Evolutionary conservation across 2,888 invertebrate genomes (phyloP), one percentile per base, ranked within the genome.

Genomic region (Platycheirus rosarum): DNA sequence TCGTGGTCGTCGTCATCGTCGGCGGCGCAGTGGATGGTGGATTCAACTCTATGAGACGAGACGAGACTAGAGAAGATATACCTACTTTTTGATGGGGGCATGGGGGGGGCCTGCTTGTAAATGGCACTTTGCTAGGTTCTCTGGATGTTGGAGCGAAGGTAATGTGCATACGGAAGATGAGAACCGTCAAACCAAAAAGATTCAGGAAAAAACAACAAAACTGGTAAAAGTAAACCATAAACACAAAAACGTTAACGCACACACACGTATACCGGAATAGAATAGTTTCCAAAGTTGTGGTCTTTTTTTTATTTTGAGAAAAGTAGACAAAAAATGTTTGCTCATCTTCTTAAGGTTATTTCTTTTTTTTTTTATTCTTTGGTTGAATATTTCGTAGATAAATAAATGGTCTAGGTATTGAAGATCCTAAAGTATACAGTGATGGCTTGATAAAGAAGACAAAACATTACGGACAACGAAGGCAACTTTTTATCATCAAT

Each of bases 31-130:
- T 42, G 60, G 26, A 51, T 51, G 70, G 60, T 29, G 66, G 66
- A 82, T 48, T 71, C 71, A 77, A 66, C 77, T 76, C 62, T 66
- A 71, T 71, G 80, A 66, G 71, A 82, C 77, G 80, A 66, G 71
- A 82, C 79, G 69, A 57, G 40, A 62, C 79, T 74, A 57, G 46
- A 55, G 37, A 65, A 69, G 63, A 69, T 66, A 68, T 32, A 32
- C 23, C 35, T 57, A 40, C 14, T 14, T 57, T 40, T 44, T 44
- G 29, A 60, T 60, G 44, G 44, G 29, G n/a, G 44, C n/a, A n/a
- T n/a, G n/a, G n/a, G n/a, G n/a, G n/a, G n/a, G n/a, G 13, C 7
- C n/a, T 23, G 46, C 48, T 13, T 23, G 62, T 69, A 79, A 80
- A 75, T 80, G 70, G 51, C 60, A 80, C 70, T 76, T 80, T 71